A percentile compares a stretch with the other conserved stretches of the same genome.
Conservation (phyloP, 2,888 invertebrate species). For the Adelphocoris suturalis region DNA sequence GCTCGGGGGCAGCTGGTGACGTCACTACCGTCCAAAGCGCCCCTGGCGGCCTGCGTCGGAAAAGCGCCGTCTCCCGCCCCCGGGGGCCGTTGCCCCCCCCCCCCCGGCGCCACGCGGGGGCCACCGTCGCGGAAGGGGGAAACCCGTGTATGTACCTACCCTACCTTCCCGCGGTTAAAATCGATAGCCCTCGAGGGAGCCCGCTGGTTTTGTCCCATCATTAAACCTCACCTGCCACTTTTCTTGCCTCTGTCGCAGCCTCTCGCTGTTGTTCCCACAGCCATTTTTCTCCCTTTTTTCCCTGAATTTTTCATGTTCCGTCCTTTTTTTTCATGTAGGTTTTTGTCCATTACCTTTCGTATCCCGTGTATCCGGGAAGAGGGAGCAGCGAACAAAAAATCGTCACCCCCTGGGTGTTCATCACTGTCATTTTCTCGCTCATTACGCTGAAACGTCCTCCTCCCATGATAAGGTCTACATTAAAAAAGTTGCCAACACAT, state of each 20-base stretch:
- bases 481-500: too few species aligned
- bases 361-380: not conserved
- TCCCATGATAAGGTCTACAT: too few species aligned
- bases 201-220: slow-evolving; percentile 56
- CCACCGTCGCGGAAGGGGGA: not conserved
- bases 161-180: slow-evolving; percentile 58
- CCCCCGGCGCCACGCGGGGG: not conserved
- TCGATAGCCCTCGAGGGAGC: slow-evolving; percentile 62
- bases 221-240: slow-evolving; percentile 63
- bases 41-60: not conserved
- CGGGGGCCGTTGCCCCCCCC: not conserved
- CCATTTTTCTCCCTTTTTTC: slow-evolving; percentile 39
- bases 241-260: slow-evolving; percentile 29
- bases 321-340: slow-evolving; percentile 1
- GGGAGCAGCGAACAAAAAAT: too few species aligned
- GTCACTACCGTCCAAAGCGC: not conserved
- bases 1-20: slow-evolving; percentile 31
- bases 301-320: slow-evolving; percentile 13
- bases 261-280: slow-evolving; percentile 40
- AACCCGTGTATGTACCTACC: slow-evolving; percentile 4
- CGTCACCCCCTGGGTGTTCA: too few species aligned
- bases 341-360: not conserved
- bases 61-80: not conserved
- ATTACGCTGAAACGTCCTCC: too few species aligned
- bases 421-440: too few species aligned